These are phyloP conservation scores for Sminthurinus aureus DNA, from an alignment of 2,888 invertebrate genomes.

Conservation along the genomic window DNA sequence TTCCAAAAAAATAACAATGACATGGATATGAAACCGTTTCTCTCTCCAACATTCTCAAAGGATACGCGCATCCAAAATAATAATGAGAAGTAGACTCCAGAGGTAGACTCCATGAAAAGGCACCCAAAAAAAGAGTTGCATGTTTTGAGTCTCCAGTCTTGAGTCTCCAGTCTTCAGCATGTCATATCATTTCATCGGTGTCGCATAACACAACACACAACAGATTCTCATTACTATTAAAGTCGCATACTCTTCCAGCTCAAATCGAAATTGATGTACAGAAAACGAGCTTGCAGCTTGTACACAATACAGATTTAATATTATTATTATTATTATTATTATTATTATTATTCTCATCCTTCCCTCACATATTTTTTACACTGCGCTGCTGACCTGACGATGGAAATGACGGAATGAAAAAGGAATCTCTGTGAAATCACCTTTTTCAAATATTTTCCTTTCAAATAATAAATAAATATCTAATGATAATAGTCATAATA, in stretches of 20 bases:
- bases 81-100: not conserved
- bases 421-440: too few relatives aligned
- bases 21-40: not conserved
- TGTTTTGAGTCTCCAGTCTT: too few relatives aligned
- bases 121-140: constrained; percentile 14
- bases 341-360: not conserved
- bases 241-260: constrained; percentile 16
- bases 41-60: not conserved
- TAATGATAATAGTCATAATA: too few relatives aligned
- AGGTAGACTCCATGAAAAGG: not conserved
- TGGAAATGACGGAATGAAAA: too few relatives aligned
- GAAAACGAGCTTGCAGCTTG: too few relatives aligned
- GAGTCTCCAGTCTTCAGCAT: constrained; percentile 27
- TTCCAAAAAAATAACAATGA: not conserved
- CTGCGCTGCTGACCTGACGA: too few relatives aligned
- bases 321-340: not conserved
- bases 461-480: too few relatives aligned
- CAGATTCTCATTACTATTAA: constrained; percentile 26
- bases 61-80: not conserved
- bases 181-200: constrained; percentile 30
- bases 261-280: too few relatives aligned
- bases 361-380: too few relatives aligned
- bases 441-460: too few relatives aligned
- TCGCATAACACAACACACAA: constrained; percentile 29
- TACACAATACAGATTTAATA: too few relatives aligned